A percentile compares a stretch with the other conserved stretches of the same genome.
Conservation (phyloP, 2,797 vertebrate genomes). For the Peromyscus nudipes region DNA sequence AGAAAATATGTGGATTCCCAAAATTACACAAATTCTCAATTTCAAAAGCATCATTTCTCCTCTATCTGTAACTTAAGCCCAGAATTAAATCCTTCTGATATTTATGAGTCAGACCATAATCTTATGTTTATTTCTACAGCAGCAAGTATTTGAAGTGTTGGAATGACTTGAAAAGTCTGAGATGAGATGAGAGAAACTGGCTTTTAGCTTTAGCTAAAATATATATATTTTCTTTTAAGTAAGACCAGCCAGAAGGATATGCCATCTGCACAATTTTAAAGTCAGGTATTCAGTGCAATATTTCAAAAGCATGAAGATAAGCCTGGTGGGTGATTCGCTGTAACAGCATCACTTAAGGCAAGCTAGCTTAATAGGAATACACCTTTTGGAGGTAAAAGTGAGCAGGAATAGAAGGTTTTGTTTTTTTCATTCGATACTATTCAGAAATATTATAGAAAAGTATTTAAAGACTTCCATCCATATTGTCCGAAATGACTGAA, state of each 20-base stretch:
- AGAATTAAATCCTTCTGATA: constrained; percentile 48
- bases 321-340: constrained; percentile 11
- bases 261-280: constrained; percentile 67
- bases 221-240: constrained; percentile 71
- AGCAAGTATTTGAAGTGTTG: constrained; percentile 61
- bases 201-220: constrained; percentile 17
- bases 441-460: constrained; percentile 31
- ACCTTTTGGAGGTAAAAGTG: not conserved
- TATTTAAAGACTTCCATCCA: not conserved
- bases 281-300: constrained; percentile 47
- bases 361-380: constrained; percentile 23
- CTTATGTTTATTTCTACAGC: constrained; percentile 20
- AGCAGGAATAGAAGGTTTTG: not conserved
- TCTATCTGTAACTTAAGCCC: not conserved
- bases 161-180: constrained; percentile 49
- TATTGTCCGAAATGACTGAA: not conserved
- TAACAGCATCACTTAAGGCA: not conserved
- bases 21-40: not conserved
- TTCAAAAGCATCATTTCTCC: constrained; percentile 47
- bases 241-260: constrained; percentile 50
- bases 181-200: not conserved
- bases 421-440: not conserved
- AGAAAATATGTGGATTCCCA: constrained; percentile 36
- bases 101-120: constrained; percentile 11
- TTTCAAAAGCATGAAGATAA: constrained; percentile 44